phyloP scores from a whole-genome alignment of 2,113 vertebrate species.

The Ptilorrhoa leucosticta region DNA sequence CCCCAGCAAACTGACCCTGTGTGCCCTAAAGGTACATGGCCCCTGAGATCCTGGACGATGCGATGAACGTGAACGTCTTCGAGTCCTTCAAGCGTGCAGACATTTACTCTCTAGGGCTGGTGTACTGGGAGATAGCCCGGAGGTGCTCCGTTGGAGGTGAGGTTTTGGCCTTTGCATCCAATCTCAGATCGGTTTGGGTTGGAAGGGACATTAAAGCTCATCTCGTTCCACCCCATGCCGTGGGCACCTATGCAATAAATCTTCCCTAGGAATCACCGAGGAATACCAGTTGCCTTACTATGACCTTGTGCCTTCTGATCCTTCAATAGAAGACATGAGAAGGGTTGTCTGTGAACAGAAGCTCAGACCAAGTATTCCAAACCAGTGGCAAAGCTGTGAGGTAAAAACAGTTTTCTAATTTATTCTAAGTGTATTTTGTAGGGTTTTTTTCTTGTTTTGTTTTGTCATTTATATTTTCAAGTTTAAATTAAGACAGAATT shows the following conservation, averaged over 20 bases:
- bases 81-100: constrained; percentile 96
- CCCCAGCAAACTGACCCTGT: background rate
- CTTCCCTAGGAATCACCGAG: constrained; percentile 82
- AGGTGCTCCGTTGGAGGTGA: constrained; percentile 90
- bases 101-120: constrained; percentile 91
- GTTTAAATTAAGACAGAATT: background rate
- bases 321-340: constrained; percentile 94
- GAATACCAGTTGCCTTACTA: constrained; percentile 98
- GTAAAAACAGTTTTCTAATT: constrained; percentile 67
- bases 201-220: background rate
- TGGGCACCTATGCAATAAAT: background rate
- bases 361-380: constrained; percentile 90
- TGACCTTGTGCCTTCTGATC: constrained; percentile 95
- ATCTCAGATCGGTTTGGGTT: rapidly evolving
- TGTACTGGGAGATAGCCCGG: constrained; percentile 94
- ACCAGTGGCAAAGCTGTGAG: constrained; percentile 99
- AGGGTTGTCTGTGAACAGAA: constrained; percentile 95
- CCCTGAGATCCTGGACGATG: constrained; percentile 94
- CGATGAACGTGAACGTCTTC: constrained; percentile 87
- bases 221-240: rapidly evolving
- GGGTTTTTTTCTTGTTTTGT: background rate
- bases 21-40: constrained; percentile 90
- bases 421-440: background rate
- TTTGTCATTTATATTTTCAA: background rate
- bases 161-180: background rate